Evolutionary conservation across 1,140 invertebrate species (phyloP).

Genomic region (Kradibia gibbosae): DNA sequence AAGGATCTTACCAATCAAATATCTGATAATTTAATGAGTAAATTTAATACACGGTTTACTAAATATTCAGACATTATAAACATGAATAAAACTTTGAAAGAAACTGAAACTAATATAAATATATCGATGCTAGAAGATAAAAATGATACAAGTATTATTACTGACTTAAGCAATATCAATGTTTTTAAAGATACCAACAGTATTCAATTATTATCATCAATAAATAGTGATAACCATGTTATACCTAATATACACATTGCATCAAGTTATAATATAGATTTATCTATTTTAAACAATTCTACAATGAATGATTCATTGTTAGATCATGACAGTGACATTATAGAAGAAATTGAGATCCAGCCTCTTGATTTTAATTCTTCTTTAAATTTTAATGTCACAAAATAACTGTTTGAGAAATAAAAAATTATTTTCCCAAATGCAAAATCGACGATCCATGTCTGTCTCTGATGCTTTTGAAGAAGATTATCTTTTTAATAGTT

Average conservation of each 20-base stretch:
- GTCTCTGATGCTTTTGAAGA: conserved; percentile 51
- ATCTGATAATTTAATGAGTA: conserved; percentile 49
- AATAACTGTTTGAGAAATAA: conserved; percentile 8
- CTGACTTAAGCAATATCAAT: conserved; percentile 43
- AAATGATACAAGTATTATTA: conserved; percentile 34
- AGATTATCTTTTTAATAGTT: conserved; percentile 32
- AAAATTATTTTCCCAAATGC: neutral
- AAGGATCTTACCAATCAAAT: conserved; percentile 34
- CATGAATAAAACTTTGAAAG: conserved; percentile 59
- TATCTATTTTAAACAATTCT: conserved; percentile 61
- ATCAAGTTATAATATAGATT: conserved; percentile 42
- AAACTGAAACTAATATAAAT: conserved; percentile 44
- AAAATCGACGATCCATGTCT: conserved; percentile 57
- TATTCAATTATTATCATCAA: neutral
- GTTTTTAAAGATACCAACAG: conserved; percentile 24
- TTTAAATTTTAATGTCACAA: conserved; percentile 40
- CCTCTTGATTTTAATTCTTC: conserved; percentile 28
- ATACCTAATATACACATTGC: conserved; percentile 35
- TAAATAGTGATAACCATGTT: conserved; percentile 31
- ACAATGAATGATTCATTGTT: conserved; percentile 63
- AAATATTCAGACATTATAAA: conserved; percentile 53
- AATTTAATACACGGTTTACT: conserved; percentile 40
- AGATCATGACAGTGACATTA: conserved; percentile 42
- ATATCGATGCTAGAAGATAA: neutral
- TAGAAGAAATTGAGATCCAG: conserved; percentile 44